These are phyloP conservation scores for Corythaeola cristata DNA, from an alignment of 2,113 vertebrate genomes.

Conservation along the genomic window DNA sequence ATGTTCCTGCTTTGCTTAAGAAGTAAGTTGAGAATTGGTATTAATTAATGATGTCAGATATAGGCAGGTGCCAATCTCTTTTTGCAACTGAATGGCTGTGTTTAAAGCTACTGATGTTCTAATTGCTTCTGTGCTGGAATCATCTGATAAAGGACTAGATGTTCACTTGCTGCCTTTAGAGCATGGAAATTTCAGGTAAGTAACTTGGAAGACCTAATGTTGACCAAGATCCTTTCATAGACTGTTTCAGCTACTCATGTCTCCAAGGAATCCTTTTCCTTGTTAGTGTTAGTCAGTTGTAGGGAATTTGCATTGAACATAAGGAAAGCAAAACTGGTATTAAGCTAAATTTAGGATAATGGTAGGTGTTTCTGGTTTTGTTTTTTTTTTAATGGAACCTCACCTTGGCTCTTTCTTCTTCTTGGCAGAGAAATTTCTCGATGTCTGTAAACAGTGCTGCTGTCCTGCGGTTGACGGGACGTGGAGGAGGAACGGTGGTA, in stretches of 20 bases:
- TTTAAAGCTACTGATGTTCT: neutral
- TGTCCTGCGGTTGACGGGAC: conserved; percentile 90
- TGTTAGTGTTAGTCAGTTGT: neutral
- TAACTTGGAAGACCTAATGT: neutral
- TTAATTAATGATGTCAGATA: neutral
- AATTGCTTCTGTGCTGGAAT: neutral
- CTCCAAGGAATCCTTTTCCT: neutral
- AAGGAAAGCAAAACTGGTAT: neutral
- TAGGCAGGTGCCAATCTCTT: neutral
- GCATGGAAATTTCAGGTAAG: neutral
- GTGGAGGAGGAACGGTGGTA: conserved; percentile 88
- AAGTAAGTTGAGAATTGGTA: neutral
- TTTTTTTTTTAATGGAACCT: neutral
- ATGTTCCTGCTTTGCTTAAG: neutral
- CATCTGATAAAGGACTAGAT: neutral
- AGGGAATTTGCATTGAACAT: neutral
- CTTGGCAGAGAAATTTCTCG: conserved; percentile 96
- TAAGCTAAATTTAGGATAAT: neutral
- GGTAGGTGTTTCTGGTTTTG: neutral
- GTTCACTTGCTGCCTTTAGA: neutral
- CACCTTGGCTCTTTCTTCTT: neutral
- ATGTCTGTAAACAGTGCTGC: conserved; percentile 99
- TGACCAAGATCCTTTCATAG: neutral
- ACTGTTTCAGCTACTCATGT: neutral
- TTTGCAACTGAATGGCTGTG: neutral